These are phyloP conservation scores for Knipowitschia caucasica DNA, from an alignment of 2,797 vertebrate species.

Conservation along the genomic window DNA sequence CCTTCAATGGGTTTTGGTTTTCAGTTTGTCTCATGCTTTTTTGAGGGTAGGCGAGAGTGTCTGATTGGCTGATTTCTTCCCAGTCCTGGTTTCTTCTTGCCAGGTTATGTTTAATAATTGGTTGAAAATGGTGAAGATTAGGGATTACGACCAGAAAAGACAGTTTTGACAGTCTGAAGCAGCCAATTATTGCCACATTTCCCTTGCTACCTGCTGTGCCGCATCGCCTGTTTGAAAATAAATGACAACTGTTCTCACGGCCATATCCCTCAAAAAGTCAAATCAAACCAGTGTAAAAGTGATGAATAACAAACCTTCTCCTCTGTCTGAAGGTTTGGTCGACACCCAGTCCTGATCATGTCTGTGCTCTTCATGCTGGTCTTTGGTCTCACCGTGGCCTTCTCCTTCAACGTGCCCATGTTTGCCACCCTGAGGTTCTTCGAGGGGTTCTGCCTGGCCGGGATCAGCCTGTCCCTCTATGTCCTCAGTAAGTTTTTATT, in stretches of 20 bases:
- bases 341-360: constrained; percentile 88
- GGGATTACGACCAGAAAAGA: too few relatives aligned
- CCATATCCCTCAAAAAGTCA: neutral
- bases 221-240: neutral
- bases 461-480: constrained; percentile 89
- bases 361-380: constrained; percentile 91
- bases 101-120: too few relatives aligned
- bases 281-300: neutral
- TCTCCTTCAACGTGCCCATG: constrained; percentile 93
- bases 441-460: constrained; percentile 95
- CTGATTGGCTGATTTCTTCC: too few relatives aligned
- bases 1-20: too few relatives aligned
- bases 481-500: constrained; percentile 95
- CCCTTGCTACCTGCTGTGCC: too few relatives aligned
- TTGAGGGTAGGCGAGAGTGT: too few relatives aligned
- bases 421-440: constrained; percentile 99
- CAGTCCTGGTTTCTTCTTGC: too few relatives aligned
- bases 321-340: constrained; percentile 81
- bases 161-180: too few relatives aligned
- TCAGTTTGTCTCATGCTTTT: too few relatives aligned
- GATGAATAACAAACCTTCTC: neutral
- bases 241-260: neutral
- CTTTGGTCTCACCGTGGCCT: constrained; percentile 92
- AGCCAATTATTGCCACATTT: too few relatives aligned
- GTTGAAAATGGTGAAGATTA: too few relatives aligned